Percentiles rank a stretch among this genome's conserved stretches.
Conservation (phyloP, 2,797 vertebrate genomes). For the Sebastes oblongus region DNA sequence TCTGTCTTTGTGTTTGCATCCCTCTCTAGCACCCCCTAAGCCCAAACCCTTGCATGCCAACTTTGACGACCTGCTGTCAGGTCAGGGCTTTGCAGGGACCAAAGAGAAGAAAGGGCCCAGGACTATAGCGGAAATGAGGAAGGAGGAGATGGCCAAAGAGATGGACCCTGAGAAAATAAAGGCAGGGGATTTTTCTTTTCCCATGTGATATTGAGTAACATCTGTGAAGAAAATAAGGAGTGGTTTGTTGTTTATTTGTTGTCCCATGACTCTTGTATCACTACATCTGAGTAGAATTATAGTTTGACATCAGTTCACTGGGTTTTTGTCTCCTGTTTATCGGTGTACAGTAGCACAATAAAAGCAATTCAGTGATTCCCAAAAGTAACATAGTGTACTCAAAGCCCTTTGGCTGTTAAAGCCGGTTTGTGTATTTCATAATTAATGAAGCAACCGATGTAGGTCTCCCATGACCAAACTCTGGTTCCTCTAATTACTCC, state of each 20-base stretch:
- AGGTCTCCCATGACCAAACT: slow-evolving; percentile 43
- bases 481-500: slow-evolving; percentile 35
- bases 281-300: slow-evolving; percentile 2
- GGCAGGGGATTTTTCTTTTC: slow-evolving; percentile 69
- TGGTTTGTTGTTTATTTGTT: neutral
- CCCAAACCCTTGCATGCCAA: slow-evolving; percentile 87
- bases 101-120: slow-evolving; percentile 95
- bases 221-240: neutral
- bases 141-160: slow-evolving; percentile 99
- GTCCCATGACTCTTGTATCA: neutral
- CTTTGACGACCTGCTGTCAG: slow-evolving; percentile 95
- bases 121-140: slow-evolving; percentile 99
- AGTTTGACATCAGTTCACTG: neutral
- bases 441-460: slow-evolving; percentile 25
- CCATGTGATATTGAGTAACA: neutral
- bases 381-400: slow-evolving; percentile 22
- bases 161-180: slow-evolving; percentile 99
- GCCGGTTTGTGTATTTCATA: slow-evolving; percentile 24
- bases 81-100: slow-evolving; percentile 93
- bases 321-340: slow-evolving; percentile 6
- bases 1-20: slow-evolving; percentile 6
- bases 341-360: slow-evolving; percentile 1
- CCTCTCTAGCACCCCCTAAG: slow-evolving; percentile 83
- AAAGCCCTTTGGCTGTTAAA: slow-evolving; percentile 32
- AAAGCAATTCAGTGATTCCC: slow-evolving; percentile 26